phyloP scores from a whole-genome alignment of 2,797 vertebrate species.

The Pipistrellus pipistrellus region DNA sequence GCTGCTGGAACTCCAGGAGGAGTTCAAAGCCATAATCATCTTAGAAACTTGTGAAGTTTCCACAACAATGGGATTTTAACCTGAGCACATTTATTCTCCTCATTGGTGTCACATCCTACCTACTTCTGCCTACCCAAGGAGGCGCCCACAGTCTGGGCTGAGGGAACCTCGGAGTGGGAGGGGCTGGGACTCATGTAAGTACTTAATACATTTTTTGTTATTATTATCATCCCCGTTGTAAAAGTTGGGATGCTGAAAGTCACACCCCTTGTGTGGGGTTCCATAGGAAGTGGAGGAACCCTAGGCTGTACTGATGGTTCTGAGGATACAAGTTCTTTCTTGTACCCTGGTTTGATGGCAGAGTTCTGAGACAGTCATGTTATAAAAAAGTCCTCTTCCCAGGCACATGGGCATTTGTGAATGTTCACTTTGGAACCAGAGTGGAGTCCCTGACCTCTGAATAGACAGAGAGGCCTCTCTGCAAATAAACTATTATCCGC shows the following conservation, averaged over 20 bases:
- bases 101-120: background rate
- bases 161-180: background rate
- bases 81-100: background rate
- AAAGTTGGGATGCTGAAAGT: background rate
- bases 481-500: background rate
- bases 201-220: background rate
- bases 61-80: background rate
- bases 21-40: background rate
- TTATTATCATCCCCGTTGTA: background rate
- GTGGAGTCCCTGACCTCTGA: background rate
- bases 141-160: background rate
- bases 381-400: background rate
- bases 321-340: background rate
- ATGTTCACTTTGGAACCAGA: background rate
- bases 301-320: background rate
- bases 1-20: background rate
- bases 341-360: too few relatives aligned
- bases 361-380: accelerated
- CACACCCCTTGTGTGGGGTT: background rate
- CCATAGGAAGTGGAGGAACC: background rate
- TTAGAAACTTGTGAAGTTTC: background rate
- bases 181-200: background rate
- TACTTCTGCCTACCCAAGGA: background rate
- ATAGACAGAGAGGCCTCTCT: background rate
- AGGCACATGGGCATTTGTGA: background rate